Conservation (phyloP, 2,888 invertebrate species). For the Drosophila prolongata region DNA sequence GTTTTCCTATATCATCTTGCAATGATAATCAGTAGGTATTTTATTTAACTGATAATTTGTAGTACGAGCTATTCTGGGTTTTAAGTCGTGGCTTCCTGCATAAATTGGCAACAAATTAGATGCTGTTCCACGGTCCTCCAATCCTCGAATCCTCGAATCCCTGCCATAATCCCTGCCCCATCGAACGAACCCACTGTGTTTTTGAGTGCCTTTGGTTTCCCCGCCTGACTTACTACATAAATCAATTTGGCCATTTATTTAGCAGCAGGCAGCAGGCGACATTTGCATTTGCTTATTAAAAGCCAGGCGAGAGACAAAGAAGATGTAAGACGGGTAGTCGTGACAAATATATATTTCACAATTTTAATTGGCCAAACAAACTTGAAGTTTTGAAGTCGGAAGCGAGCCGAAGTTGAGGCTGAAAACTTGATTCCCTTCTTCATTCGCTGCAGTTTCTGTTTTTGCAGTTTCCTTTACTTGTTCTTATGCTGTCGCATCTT, state of each 20-base stretch:
- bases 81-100: conserved; percentile 24
- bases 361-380: conserved; percentile 49
- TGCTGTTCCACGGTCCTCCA: neutral
- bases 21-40: neutral
- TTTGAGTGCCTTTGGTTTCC: conserved; percentile 30
- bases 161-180: neutral
- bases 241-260: conserved; percentile 68
- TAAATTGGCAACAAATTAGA: conserved; percentile 54
- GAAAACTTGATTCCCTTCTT: conserved; percentile 42
- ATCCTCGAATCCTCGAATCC: neutral
- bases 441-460: conserved; percentile 3
- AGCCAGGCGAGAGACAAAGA: conserved; percentile 13
- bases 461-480: neutral
- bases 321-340: conserved; percentile 8
- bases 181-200: conserved; percentile 27
- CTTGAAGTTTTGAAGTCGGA: conserved; percentile 35
- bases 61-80: neutral
- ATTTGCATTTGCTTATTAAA: conserved; percentile 53
- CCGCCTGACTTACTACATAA: conserved; percentile 46
- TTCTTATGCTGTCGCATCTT: conserved; percentile 5
- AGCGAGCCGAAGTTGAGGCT: conserved; percentile 35
- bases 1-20: too few relatives aligned
- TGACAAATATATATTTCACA: conserved; percentile 44
- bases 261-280: conserved; percentile 50
- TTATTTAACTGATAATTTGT: neutral